phyloP scores from a whole-genome alignment of 2,113 vertebrate genomes.

The Barbus barbus region DNA sequence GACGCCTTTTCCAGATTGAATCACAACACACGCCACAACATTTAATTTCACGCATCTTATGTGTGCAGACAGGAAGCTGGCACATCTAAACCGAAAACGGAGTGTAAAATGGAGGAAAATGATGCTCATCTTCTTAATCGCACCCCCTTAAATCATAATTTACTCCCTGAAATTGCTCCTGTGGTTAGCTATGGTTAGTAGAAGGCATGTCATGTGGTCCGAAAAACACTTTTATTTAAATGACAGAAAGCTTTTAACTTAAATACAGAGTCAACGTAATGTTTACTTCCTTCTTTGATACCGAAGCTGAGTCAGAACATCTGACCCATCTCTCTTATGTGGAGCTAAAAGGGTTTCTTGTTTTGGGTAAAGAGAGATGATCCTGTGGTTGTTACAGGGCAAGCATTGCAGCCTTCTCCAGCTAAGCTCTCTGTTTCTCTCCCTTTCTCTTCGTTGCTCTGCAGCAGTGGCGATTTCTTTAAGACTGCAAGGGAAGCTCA shows the following conservation, averaged over 20 bases:
- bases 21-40: conserved; percentile 38
- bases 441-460: conserved; percentile 6
- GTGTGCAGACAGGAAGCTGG: conserved; percentile 2
- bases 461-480: too few relatives aligned
- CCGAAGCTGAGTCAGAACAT: background rate
- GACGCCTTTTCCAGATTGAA: conserved; percentile 26
- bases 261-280: background rate
- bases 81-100: background rate
- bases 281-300: background rate
- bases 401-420: background rate
- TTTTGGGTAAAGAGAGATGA: background rate
- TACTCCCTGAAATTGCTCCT: conserved; percentile 2
- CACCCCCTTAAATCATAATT: background rate
- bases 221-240: background rate
- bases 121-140: background rate
- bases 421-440: background rate
- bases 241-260: background rate
- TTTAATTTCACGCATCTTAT: conserved; percentile 22
- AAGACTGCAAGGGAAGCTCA: too few relatives aligned
- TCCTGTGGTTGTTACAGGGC: background rate
- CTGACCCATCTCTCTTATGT: background rate
- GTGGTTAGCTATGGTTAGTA: background rate
- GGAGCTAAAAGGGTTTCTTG: background rate
- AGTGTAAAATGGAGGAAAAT: conserved; percentile 16
- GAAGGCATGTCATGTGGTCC: background rate